Percentiles rank a stretch among this genome's conserved stretches.
Conservation (phyloP, 2,888 invertebrate genomes). For the Zhengitettix transpicula region DNA sequence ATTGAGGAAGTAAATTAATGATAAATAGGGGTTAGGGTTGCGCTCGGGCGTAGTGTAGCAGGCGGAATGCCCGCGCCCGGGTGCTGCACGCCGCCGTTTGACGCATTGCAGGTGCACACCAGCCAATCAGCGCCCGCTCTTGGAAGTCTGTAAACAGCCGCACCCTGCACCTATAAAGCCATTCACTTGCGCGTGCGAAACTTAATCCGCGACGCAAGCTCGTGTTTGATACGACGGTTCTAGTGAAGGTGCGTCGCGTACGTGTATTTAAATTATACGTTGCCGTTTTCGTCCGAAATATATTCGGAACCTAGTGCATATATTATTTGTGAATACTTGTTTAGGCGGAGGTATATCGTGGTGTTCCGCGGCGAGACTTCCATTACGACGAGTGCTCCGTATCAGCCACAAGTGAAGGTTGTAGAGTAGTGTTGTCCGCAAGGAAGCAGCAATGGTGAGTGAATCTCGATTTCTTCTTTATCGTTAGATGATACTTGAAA, state of each 20-base stretch:
- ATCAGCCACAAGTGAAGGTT: constrained; percentile 12
- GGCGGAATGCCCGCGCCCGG: neutral
- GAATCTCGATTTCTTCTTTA: neutral
- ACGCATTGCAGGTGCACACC: constrained; percentile 75
- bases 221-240: constrained; percentile 10
- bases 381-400: constrained; percentile 14
- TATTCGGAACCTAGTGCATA: constrained; percentile 8
- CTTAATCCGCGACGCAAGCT: constrained; percentile 26
- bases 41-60: too few species aligned
- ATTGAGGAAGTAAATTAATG: too few species aligned
- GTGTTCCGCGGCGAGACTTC: constrained; percentile 7
- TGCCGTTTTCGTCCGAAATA: constrained; percentile 4
- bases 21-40: too few species aligned
- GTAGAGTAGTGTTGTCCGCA: constrained; percentile 14
- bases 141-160: constrained; percentile 47
- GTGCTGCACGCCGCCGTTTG: constrained; percentile 29
- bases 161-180: constrained; percentile 52
- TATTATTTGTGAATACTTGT: constrained; percentile 10
- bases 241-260: constrained; percentile 8
- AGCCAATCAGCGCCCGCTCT: constrained; percentile 54
- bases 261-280: neutral
- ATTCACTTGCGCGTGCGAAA: constrained; percentile 42
- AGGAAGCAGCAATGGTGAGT: constrained; percentile 16
- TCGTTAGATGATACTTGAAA: too few species aligned
- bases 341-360: constrained; percentile 14